Base-by-base conservation (phyloP, 2,888 invertebrate genomes). In the Epinotia nisella region DNA sequence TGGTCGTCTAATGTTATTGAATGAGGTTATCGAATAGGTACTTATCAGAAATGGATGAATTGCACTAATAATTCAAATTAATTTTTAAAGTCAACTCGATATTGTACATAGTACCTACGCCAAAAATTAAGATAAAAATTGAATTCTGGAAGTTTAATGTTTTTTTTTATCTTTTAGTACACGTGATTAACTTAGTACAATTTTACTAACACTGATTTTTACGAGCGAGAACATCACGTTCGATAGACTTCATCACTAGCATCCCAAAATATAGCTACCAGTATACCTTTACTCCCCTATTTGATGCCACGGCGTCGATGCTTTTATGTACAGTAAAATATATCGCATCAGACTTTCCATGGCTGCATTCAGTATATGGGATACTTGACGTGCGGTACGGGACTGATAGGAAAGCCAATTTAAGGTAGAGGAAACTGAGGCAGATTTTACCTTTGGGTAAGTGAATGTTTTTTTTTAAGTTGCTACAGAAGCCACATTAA, bases 361-460 rank as follows among this genome's bases (percentile, higher is more conserved):
- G 49, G 62, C 62, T 51, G 45, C 61, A 62, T 49, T 15, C 29
- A n/a, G 49, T 64, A 29, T 64, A 62, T 62, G 49, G 49, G 24
- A 51, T 49, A 62, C 62, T 51, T 51, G 24, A 24, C 5, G 15
- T 1, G 62, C 29, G n/a, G 24, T 64, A 53, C 13, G 19, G 35
- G 51, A 29, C 61, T 35, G 51, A 64, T 65, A 65, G 53, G 17
- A 15, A 29, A 45, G 17, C 13, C 39, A 39, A 53, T 17, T 51
- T 62, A 49, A 29, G 29, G 51, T 17, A 11, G 17, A 49, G 17
- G 17, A 62, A 60, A 60, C 11, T 64, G 35, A 9, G 29, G 10
- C 1, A 24, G 17, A 11, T 11, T 4, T 9, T 35, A 49, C 62
- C n/a, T 62, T 49, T 15, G 49, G 13, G 59, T 10, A 24, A 3